Base-by-base conservation (phyloP, 2,113 vertebrate genomes). In the Sardina pilchardus region DNA sequence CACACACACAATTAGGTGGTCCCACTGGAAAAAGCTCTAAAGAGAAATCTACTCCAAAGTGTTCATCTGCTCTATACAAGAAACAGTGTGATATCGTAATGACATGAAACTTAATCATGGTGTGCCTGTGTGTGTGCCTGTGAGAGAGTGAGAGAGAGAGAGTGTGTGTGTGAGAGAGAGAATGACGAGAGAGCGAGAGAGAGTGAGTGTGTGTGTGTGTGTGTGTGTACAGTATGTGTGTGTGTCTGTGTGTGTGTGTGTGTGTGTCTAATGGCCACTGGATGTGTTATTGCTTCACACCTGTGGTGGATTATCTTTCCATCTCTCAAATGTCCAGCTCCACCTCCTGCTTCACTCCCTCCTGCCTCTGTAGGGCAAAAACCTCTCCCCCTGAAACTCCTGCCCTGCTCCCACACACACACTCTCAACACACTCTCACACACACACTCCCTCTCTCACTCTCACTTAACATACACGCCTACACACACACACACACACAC, bases 171-270 rank as follows among this genome's bases (percentile, higher is more conserved):
- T 59, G 56, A 42, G 39, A 42, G 39, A 39, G 39, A 42, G 39
- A 42, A n/a, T n/a, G n/a, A n/a, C n/a, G 4, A 6, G 59, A 7
- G 59, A n/a, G 24, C 1, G 24, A n/a, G 59, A 1, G 59, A n/a
- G 59, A n/a, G 59, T n/a, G 17, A 24, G 56, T n/a, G 19, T n/a
- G 30, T 87, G 50, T 42, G 34, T 81, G 82, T 53, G 82, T 86
- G 85, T 50, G 16, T 83, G 56, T 83, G n/a, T n/a, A n/a, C n/a
- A n/a, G n/a, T n/a, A n/a, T n/a, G 56, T 63, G 56, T 63, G 59
- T 26, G 59, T 63, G 59, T 63, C 24, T 63, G 59, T 63, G 21
- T 26, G 21, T 63, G 59, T 21, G 16, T 63, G 59, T 63, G 19
- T 21, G 24, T 63, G 21, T 26, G 59, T 1, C 4, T 24, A 63